phyloP scores from a whole-genome alignment of 1,140 invertebrate genomes.

The Leptinotarsa undecemlineata region DNA sequence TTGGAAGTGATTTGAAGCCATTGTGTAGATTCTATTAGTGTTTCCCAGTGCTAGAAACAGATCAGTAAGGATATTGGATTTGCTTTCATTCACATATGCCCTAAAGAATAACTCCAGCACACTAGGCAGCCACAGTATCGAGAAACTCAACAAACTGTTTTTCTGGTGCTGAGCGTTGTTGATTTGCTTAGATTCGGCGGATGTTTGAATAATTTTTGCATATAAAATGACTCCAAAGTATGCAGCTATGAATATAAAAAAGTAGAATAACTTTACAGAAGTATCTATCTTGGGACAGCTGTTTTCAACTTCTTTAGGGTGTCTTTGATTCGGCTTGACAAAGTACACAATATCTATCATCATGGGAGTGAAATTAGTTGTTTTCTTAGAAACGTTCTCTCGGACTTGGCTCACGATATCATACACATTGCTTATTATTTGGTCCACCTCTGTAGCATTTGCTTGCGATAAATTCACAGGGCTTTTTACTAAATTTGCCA shows the following conservation, averaged over 20 bases:
- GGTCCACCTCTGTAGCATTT: conserved; percentile 30
- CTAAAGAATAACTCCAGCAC: conserved; percentile 33
- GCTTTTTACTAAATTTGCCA: conserved; percentile 24
- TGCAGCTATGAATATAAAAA: conserved; percentile 29
- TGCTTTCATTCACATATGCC: conserved; percentile 27
- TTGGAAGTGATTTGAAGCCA: conserved; percentile 27
- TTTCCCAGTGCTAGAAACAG: conserved; percentile 37
- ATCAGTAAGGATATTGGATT: conserved; percentile 31
- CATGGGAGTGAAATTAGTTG: conserved; percentile 14
- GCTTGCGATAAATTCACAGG: conserved; percentile 28
- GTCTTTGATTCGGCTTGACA: conserved; percentile 21
- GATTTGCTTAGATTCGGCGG: conserved; percentile 9
- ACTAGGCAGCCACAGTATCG: conserved; percentile 32
- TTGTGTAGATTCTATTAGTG: conserved; percentile 33
- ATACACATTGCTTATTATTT: conserved; percentile 35
- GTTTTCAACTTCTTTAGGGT: conserved; percentile 13
- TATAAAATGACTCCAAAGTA: conserved; percentile 32
- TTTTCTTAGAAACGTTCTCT: conserved; percentile 21
- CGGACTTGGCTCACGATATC: conserved; percentile 33
- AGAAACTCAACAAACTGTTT: conserved; percentile 29
- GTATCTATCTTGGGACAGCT: conserved; percentile 26
- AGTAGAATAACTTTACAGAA: conserved; percentile 30
- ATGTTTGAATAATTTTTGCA: conserved; percentile 23
- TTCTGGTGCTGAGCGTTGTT: conserved; percentile 26
- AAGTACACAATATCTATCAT: conserved; percentile 23